Conservation (phyloP, 92 coral and sea anemone species). For the Epizoanthus ramosus region DNA sequence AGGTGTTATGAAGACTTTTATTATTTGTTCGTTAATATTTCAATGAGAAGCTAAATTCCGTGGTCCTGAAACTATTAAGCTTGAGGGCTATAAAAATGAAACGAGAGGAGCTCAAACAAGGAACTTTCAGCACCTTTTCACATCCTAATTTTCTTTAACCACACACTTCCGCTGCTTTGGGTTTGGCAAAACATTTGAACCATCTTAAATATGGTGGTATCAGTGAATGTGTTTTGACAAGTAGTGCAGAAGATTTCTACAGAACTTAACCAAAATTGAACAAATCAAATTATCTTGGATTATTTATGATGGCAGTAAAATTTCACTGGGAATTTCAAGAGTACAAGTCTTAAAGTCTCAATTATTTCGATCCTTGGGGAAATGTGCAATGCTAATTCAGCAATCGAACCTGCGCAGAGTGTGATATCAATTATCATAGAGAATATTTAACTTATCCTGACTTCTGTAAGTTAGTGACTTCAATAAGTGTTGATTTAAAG, state of each 20-base stretch:
- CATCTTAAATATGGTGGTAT: conserved; percentile 2
- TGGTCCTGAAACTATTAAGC: conserved; percentile 3
- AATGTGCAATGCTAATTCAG: conserved; percentile 18
- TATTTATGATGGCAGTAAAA: neutral
- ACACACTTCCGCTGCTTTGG: conserved; percentile 36
- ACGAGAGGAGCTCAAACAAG: conserved; percentile 3
- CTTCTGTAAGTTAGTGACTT: neutral
- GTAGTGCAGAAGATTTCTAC: neutral
- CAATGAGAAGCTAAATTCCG: neutral
- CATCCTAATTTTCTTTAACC: conserved; percentile 40
- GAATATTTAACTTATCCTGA: too few relatives aligned
- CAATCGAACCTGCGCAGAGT: conserved; percentile 1
- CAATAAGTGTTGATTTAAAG: neutral
- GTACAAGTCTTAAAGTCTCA: neutral
- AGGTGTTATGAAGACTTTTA: neutral
- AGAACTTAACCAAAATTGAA: conserved; percentile 3
- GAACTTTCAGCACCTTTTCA: conserved; percentile 40
- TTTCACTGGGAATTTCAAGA: neutral
- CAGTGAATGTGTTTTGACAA: neutral
- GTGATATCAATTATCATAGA: neutral
- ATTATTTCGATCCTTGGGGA: neutral
- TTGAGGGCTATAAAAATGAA: conserved; percentile 4
- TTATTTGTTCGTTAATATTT: neutral
- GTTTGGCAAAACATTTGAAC: neutral
- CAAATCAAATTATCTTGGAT: neutral